These are phyloP conservation scores for Stratiolaelaps scimitus DNA, from an alignment of 1,140 invertebrate genomes.

Conservation along the genomic window DNA sequence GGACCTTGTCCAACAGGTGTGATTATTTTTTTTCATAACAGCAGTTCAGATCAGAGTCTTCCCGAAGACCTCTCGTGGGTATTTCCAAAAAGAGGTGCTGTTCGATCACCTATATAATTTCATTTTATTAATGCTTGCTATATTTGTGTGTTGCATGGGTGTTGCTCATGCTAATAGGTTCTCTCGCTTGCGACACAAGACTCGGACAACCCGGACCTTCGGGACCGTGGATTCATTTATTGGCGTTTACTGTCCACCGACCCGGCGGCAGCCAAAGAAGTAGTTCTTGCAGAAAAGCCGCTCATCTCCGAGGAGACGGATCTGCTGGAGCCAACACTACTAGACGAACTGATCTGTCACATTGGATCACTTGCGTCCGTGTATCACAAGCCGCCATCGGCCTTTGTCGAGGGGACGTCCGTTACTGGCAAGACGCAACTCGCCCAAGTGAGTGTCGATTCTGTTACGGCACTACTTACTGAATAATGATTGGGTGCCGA, in stretches of 20 bases:
- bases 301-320: conserved; percentile 99
- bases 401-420: conserved; percentile 79
- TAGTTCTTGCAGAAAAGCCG: conserved; percentile 97
- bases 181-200: conserved; percentile 87
- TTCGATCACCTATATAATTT: too few species aligned
- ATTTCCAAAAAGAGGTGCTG: too few species aligned
- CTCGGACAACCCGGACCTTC: conserved; percentile 97
- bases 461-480: conserved; percentile 2
- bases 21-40: too few species aligned
- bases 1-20: conserved; percentile 74
- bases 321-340: conserved; percentile 85
- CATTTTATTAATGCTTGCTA: not conserved
- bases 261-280: conserved; percentile 95
- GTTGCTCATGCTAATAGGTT: conserved; percentile 47
- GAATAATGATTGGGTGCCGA: too few species aligned
- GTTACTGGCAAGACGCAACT: conserved; percentile 38
- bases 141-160: conserved; percentile 28
- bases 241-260: conserved; percentile 97
- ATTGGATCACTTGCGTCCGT: conserved; percentile 96
- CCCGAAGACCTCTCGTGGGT: too few species aligned
- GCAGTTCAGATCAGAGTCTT: not conserved
- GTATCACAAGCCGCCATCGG: conserved; percentile 96
- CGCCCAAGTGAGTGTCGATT: conserved; percentile 29
- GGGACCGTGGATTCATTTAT: conserved; percentile 98
- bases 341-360: conserved; percentile 98